Evolutionary conservation across 2,113 vertebrate species (phyloP).

Genomic region (Haemorhous mexicanus): DNA sequence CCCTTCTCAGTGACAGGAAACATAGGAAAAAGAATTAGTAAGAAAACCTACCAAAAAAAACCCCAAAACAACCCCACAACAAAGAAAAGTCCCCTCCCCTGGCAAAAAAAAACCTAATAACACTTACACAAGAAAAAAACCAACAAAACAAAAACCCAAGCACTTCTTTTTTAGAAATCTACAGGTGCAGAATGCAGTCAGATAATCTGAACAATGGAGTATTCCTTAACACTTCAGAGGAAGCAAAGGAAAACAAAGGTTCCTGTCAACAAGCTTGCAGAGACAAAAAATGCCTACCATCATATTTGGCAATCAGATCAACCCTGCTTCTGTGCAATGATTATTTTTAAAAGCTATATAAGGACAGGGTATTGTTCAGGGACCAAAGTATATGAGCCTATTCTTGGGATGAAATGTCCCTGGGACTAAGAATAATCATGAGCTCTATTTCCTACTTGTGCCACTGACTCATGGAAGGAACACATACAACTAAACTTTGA

Average conservation of each 20-base stretch:
- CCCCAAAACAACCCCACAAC: neutral
- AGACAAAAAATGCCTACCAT: neutral
- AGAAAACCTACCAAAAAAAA: too few relatives aligned
- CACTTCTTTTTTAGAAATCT: neutral
- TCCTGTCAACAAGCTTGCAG: neutral
- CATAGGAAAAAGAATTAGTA: neutral
- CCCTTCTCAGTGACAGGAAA: neutral
- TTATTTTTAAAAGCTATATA: neutral
- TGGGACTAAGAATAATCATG: neutral
- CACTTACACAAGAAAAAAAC: neutral
- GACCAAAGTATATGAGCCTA: neutral
- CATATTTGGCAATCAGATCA: neutral
- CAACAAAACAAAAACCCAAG: neutral
- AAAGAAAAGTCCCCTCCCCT: neutral
- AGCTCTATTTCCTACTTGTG: neutral
- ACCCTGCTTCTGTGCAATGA: neutral
- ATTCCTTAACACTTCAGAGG: neutral
- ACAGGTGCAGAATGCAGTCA: neutral
- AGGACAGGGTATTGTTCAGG: neutral
- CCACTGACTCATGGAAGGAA: neutral
- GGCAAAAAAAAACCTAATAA: neutral
- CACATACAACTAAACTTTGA: neutral
- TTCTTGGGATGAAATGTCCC: neutral
- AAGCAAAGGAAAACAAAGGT: slow-evolving; percentile 6
- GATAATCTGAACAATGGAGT: neutral